Evolutionary conservation across 2,888 invertebrate species (phyloP).

Genomic region (Drosophila nr. perissopoda): DNA sequence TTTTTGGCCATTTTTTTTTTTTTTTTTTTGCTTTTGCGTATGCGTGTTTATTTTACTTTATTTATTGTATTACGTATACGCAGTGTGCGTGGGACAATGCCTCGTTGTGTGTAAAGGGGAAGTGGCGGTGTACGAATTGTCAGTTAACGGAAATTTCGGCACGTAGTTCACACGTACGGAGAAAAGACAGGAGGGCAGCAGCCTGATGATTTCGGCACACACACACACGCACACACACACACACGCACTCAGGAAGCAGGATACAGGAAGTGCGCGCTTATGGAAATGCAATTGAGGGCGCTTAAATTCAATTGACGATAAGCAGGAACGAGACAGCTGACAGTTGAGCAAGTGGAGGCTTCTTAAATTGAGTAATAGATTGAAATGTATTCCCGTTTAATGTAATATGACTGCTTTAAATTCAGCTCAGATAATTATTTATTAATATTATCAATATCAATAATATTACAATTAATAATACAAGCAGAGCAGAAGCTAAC

Average conservation of each 20-base stretch:
- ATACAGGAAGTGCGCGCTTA: constrained; percentile 52
- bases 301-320: constrained; percentile 54
- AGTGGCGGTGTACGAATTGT: constrained; percentile 18
- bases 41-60: constrained; percentile 49
- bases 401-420: not conserved
- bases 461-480: not conserved
- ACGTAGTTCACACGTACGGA: constrained; percentile 49
- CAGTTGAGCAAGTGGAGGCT: not conserved
- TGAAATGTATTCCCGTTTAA: not conserved
- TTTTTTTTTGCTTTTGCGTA: constrained; percentile 23
- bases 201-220: constrained; percentile 52
- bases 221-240: constrained; percentile 24
- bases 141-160: constrained; percentile 63
- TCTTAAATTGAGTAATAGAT: constrained; percentile 19
- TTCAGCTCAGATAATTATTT: not conserved
- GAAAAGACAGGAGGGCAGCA: constrained; percentile 20
- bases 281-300: constrained; percentile 59
- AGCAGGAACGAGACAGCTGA: constrained; percentile 11
- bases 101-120: not conserved
- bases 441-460: not conserved
- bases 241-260: constrained; percentile 42
- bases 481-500: rapidly evolving
- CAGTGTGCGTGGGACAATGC: constrained; percentile 27
- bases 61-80: constrained; percentile 52
- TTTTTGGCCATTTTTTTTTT: constrained; percentile 11